A percentile compares a stretch with the other conserved stretches of the same genome.
Conservation (phyloP, 2,797 vertebrate species). For the Momotus momota region DNA sequence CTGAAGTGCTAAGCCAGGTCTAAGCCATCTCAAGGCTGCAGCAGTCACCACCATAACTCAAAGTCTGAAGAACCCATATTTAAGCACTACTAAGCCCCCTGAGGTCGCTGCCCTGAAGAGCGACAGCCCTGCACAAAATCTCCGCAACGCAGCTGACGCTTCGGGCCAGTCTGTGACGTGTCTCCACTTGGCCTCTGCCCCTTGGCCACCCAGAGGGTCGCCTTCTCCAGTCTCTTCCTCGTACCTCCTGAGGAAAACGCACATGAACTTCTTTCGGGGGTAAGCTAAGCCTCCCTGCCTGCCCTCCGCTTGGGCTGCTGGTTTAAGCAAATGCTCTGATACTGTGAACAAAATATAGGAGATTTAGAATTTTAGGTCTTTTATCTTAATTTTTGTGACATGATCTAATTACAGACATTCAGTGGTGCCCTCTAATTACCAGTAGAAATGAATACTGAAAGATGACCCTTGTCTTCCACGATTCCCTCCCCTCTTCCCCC, state of each 20-base stretch:
- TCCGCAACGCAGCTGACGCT: background rate
- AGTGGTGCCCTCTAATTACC: conserved; percentile 73
- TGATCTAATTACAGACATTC: conserved; percentile 74
- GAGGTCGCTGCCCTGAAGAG: background rate
- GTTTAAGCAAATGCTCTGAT: background rate
- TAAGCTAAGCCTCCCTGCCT: background rate
- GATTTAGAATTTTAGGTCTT: conserved; percentile 45
- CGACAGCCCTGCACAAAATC: background rate
- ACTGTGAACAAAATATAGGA: conserved; percentile 42
- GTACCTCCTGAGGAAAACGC: background rate
- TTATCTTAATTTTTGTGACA: conserved; percentile 79
- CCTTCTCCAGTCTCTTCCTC: background rate
- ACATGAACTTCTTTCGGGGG: background rate
- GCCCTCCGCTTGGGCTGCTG: background rate
- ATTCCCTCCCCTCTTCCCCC: conserved; percentile 46
- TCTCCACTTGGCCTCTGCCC: background rate
- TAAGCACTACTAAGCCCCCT: conserved; percentile 29
- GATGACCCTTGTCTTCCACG: conserved; percentile 70
- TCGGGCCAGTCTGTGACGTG: background rate
- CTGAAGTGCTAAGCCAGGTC: conserved; percentile 42
- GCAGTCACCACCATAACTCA: conserved; percentile 12
- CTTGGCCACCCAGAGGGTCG: background rate
- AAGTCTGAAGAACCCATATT: background rate
- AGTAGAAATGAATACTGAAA: conserved; percentile 77
- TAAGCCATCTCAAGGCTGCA: conserved; percentile 29